Conservation (phyloP, 2,888 invertebrate genomes). For the Barypeithes pellucidus region DNA sequence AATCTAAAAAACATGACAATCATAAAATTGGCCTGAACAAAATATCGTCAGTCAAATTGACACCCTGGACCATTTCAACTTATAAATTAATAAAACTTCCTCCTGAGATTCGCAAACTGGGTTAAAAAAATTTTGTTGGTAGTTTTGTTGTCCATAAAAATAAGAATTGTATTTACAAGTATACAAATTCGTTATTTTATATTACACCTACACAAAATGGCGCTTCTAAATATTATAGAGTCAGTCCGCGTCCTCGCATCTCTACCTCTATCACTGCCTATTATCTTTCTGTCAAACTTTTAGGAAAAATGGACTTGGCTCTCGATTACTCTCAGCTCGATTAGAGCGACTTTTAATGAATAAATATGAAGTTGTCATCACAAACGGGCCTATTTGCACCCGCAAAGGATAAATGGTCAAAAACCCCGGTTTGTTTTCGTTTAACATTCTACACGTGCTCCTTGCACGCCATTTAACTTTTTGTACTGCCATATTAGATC, state of each 20-base stretch:
- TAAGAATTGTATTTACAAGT: too few relatives aligned
- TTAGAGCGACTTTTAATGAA: conserved; percentile 51
- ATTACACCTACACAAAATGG: too few relatives aligned
- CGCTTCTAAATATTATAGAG: conserved; percentile 23
- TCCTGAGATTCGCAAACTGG: too few relatives aligned
- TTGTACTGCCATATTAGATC: conserved; percentile 5
- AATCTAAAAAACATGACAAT: too few relatives aligned
- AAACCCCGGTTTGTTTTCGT: conserved; percentile 31
- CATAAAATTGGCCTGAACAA: too few relatives aligned
- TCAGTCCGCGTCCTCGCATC: conserved; percentile 45
- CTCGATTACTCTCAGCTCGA: conserved; percentile 50
- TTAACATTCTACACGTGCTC: conserved; percentile 40
- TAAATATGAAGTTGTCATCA: conserved; percentile 55
- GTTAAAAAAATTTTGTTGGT: too few relatives aligned
- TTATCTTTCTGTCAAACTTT: conserved; percentile 55
- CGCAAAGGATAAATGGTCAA: conserved; percentile 53
- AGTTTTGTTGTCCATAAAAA: too few relatives aligned
- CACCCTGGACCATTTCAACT: too few relatives aligned
- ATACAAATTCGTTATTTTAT: too few relatives aligned
- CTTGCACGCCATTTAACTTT: conserved; percentile 32
- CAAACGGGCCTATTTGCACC: conserved; percentile 47
- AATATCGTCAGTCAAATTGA: too few relatives aligned
- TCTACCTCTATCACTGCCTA: conserved; percentile 50
- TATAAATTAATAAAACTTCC: too few relatives aligned
- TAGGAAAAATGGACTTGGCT: conserved; percentile 52